Base-by-base conservation (phyloP, 2,888 invertebrate species). In the Anagyrus pseudococci region DNA sequence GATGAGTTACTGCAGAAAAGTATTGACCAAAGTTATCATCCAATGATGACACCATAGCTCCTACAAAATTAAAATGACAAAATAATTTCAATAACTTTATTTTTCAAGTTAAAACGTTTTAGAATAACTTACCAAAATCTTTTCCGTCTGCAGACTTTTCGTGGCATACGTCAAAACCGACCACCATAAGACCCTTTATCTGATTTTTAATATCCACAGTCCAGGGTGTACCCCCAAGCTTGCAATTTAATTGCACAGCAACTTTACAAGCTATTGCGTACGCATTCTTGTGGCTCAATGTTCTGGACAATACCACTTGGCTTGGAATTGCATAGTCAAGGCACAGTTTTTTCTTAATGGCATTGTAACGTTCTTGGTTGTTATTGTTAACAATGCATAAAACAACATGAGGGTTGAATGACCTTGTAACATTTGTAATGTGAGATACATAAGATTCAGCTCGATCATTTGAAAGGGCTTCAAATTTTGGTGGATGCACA, bases 171-270 rank as follows among this genome's bases (percentile, higher is more conserved):
- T 96, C 96, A 75, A 92, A 93, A 0, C 93, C 95, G 15, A 92
- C 85, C 0, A 94, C 87, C 93, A 96, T 94, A 3, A 90, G 80
- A 25, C 83, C 84, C 4, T 72, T 77, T 2, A 89, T 68, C 0
- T 92, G 92, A 0, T 94, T 94, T 13, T 25, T 23, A 43, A 92
- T 83, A 0, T 86, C 84, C 0, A 93, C 85, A 3, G 87, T 83
- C 96, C 96, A 96, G 0, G 95, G 93, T 0, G 91, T 89, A 0
- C 96, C 96, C 17, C 96, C 96, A 41, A 96, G 79, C 83, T 98
- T 98, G 73, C 94, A 93, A 78, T 93, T 94, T 70, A 98, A 87
- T 77, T 98, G 98, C n/a, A 97, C 91, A 0, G 91, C 93, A 0
- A 98, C 88, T 83, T 98, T 97, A 0, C 94, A 94, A 0, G 92